These are phyloP conservation scores for Polylopha cassiicola DNA, from an alignment of 2,888 invertebrate genomes.

Conservation along the genomic window DNA sequence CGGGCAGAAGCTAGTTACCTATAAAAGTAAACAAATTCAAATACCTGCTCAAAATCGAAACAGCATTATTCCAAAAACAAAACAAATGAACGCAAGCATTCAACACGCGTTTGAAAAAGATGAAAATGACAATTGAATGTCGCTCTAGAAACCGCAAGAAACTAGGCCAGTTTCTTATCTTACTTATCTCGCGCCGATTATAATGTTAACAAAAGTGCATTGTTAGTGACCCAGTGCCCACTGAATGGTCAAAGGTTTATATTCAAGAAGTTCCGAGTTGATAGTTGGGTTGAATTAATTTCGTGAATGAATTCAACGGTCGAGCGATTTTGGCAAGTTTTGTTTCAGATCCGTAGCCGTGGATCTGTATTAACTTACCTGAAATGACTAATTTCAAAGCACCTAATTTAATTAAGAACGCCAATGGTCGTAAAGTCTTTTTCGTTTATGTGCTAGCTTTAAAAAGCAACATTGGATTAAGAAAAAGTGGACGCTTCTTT, in stretches of 20 bases:
- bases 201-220: slow-evolving; percentile 41
- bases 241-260: slow-evolving; percentile 13
- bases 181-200: slow-evolving; percentile 45
- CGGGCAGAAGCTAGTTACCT: too few species aligned
- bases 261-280: slow-evolving; percentile 10
- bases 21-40: too few species aligned
- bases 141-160: slow-evolving; percentile 33
- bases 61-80: slow-evolving; percentile 17
- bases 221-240: slow-evolving; percentile 17
- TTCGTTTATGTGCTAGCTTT: too few species aligned
- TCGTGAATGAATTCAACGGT: slow-evolving; percentile 13
- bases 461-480: too few species aligned
- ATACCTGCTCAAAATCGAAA: too few species aligned
- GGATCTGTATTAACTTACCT: too few species aligned
- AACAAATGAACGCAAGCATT: slow-evolving; percentile 17
- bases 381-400: too few species aligned
- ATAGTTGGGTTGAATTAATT: slow-evolving; percentile 15
- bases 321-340: slow-evolving; percentile 7
- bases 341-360: too few species aligned
- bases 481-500: too few species aligned
- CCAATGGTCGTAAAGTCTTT: too few species aligned
- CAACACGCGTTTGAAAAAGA: slow-evolving; percentile 35
- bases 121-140: slow-evolving; percentile 33
- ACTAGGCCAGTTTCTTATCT: slow-evolving; percentile 44
- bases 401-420: too few species aligned